Evolutionary conservation across 2,113 vertebrate species (phyloP), one percentile per base, ranked within the genome.

Genomic region (Numenius arquata): DNA sequence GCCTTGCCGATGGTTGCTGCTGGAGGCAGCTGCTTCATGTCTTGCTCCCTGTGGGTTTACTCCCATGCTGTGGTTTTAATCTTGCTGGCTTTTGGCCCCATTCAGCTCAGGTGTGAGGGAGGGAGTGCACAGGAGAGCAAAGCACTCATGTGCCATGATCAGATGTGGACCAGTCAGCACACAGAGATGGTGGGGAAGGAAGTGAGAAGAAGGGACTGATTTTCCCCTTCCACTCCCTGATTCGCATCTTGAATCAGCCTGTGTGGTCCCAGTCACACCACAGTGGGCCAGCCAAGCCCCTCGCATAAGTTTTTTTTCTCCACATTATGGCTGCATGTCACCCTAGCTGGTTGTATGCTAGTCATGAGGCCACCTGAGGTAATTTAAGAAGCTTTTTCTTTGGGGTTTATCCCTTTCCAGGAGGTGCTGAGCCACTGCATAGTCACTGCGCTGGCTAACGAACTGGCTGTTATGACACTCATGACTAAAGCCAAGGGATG

Each of bases 91-190:
- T 95, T 86, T 34, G 50, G 18, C 29, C 29, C 34, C 63, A 5
- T 55, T 55, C 52, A 67, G 17, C 30, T 67, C 20, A 67, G 47
- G 19, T 58, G 8, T 6, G 66, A 81, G 52, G 38, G 20, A 48
- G 10, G 10, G 52, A 59, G 34, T 27, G 29, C 22, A 40, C 1
- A 55, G 61, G 18, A 38, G 23, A 41, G 43, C 40, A 56, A 66
- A 62, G 21, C 2, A 1, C 7, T 15, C 1, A 0, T 7, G 21
- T 45, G 58, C 17, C 23, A 8, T 18, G 27, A 58, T 71, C 34
- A 78, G n/a, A 53, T 8, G 38, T 41, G 20, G 21, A 55, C 11
- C 47, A 27, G 38, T 38, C 41, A 70, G 61, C 61, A 52, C 3
- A 5, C 3, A 22, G 48, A 52, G 8, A 4, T 40, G 40, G 25